Conservation (phyloP, 2,888 invertebrate genomes). For the Tetanocera ferruginea region DNA sequence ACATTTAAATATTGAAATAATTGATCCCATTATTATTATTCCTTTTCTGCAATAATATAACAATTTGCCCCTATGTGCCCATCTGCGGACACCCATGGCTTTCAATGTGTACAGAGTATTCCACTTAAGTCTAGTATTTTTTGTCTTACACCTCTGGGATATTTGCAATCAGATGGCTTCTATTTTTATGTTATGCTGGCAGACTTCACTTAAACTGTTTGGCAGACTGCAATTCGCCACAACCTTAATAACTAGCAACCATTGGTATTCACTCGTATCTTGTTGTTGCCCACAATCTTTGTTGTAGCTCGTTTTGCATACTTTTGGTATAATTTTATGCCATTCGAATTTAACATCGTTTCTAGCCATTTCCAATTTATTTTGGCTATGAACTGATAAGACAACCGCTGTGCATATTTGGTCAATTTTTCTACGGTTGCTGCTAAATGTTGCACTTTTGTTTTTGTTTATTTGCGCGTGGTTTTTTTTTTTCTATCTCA, state of each 20-base stretch:
- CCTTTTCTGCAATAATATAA: too few relatives aligned
- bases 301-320: conserved; percentile 17
- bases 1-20: too few relatives aligned
- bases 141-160: conserved; percentile 22
- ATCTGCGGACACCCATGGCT: too few relatives aligned
- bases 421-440: conserved; percentile 16
- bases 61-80: too few relatives aligned
- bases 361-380: not conserved
- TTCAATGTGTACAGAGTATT: too few relatives aligned
- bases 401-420: not conserved
- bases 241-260: not conserved
- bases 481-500: not conserved
- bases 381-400: not conserved
- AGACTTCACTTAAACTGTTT: not conserved
- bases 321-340: conserved; percentile 18
- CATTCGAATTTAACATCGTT: not conserved
- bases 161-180: conserved; percentile 19
- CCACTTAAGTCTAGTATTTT: not conserved
- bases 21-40: too few relatives aligned
- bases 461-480: not conserved
- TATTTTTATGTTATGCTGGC: conserved; percentile 3
- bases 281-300: not conserved
- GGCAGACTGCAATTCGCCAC: not conserved
- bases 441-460: not conserved
- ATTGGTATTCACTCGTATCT: not conserved